These are phyloP conservation scores for Nematostella vectensis DNA, from an alignment of 92 coral and sea anemone genomes.

Conservation along the genomic window DNA sequence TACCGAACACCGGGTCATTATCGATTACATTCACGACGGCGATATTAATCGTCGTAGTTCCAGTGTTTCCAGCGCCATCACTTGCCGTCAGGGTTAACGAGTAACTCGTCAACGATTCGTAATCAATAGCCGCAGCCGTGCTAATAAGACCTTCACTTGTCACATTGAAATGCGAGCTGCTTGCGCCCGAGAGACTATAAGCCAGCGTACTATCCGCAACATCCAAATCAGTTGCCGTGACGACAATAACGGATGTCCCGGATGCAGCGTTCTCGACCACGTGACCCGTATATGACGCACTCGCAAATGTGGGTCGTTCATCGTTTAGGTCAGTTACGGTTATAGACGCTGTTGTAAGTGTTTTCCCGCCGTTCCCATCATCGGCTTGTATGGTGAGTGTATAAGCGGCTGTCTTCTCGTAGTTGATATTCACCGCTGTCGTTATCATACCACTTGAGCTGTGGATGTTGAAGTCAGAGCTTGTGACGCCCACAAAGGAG, in stretches of 20 bases:
- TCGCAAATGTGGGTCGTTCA: constrained; percentile 50
- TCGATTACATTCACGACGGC: constrained; percentile 35
- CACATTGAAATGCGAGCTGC: constrained; percentile 32
- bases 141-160: constrained; percentile 36
- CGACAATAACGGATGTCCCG: constrained; percentile 52
- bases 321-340: constrained; percentile 56
- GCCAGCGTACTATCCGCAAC: constrained; percentile 43
- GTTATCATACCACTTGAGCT: constrained; percentile 36
- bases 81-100: constrained; percentile 46
- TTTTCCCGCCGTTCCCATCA: constrained; percentile 50
- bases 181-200: constrained; percentile 38
- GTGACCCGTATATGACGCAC: constrained; percentile 52
- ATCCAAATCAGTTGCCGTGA: constrained; percentile 60
- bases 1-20: constrained; percentile 40
- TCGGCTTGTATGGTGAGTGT: constrained; percentile 36
- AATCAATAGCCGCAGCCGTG: constrained; percentile 39
- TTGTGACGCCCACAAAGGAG: constrained; percentile 39
- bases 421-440: constrained; percentile 22
- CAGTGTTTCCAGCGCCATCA: constrained; percentile 36
- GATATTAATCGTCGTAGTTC: constrained; percentile 35
- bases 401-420: constrained; percentile 39
- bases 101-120: constrained; percentile 27
- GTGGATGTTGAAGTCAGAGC: constrained; percentile 43
- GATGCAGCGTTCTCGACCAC: constrained; percentile 42
- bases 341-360: constrained; percentile 29